Percentiles rank a stretch among this genome's conserved stretches.
These are phyloP conservation scores for Larimichthys crocea DNA, from an alignment of 2,113 vertebrate species.

Conservation along the genomic window DNA sequence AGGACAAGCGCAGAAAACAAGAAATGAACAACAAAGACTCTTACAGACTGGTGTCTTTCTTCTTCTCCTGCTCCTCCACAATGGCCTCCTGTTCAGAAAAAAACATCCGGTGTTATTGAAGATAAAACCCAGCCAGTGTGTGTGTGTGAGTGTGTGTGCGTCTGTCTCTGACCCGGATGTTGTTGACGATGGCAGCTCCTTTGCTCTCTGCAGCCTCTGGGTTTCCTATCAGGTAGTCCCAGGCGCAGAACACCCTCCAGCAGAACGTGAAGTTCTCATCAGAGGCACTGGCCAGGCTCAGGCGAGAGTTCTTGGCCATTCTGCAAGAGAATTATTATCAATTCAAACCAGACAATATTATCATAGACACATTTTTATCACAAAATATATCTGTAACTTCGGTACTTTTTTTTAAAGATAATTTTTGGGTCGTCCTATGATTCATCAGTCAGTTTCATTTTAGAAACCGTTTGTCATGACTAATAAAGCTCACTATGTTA, in stretches of 20 bases:
- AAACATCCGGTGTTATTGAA: background rate
- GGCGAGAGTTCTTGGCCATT: constrained; percentile 98
- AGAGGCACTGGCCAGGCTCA: constrained; percentile 93
- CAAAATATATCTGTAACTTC: too few species aligned
- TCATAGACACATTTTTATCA: background rate
- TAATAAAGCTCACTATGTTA: too few species aligned
- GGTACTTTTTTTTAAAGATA: too few species aligned
- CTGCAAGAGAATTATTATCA: constrained; percentile 72
- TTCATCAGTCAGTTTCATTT: too few species aligned
- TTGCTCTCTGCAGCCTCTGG: constrained; percentile 98
- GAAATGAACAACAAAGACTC: constrained; percentile 71
- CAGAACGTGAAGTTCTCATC: constrained; percentile 98
- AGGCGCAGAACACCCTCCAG: constrained; percentile 97
- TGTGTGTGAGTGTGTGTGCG: background rate
- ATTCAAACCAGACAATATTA: background rate
- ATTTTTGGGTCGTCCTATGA: too few species aligned
- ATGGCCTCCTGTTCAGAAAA: constrained; percentile 91
- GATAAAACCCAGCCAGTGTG: background rate
- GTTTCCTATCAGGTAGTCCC: constrained; percentile 98
- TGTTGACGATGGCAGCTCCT: constrained; percentile 95
- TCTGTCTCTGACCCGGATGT: constrained; percentile 88
- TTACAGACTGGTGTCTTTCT: constrained; percentile 94
- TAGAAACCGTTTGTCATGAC: too few species aligned
- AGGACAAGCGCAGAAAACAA: background rate
- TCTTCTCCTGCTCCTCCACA: constrained; percentile 96